Percentiles rank a stretch among this genome's conserved stretches.
phyloP scores from a whole-genome alignment of 2,888 invertebrate genomes.

The Pristionchus mayeri region DNA sequence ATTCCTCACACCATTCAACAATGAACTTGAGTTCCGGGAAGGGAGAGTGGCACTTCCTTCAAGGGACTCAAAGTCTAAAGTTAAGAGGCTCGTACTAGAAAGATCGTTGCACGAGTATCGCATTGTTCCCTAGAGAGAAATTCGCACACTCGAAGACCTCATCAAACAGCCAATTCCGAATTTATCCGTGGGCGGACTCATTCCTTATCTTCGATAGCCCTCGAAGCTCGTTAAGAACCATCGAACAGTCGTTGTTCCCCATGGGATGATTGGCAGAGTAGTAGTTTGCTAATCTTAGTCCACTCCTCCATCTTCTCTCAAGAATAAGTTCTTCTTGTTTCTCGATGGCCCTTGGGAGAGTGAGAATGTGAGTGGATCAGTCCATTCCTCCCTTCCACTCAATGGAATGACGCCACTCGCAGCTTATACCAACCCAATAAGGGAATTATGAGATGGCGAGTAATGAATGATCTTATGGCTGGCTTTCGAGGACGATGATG shows the following conservation, averaged over 20 bases:
- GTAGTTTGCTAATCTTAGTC: slow-evolving; percentile 39
- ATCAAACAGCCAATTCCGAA: no score
- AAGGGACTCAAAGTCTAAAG: background rate
- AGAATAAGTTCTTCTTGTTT: background rate
- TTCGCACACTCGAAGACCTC: no score
- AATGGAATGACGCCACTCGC: slow-evolving; percentile 3
- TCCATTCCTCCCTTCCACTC: background rate
- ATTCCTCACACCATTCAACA: background rate
- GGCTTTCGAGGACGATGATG: background rate
- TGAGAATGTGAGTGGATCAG: slow-evolving; percentile 37
- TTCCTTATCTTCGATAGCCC: no score
- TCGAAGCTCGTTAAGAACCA: background rate
- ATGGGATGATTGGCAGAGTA: background rate
- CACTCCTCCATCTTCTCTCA: background rate
- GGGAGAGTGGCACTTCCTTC: background rate
- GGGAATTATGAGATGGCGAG: no score
- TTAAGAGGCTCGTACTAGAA: background rate
- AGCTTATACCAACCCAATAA: background rate
- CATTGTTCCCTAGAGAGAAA: background rate
- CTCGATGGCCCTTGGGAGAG: slow-evolving; percentile 36
- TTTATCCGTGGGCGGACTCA: background rate
- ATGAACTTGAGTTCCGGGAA: no score
- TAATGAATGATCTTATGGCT: no score
- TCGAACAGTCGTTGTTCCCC: background rate
- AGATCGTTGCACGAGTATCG: background rate